Conservation (phyloP, 2,113 vertebrate genomes). For the Anthoscopus minutus region DNA sequence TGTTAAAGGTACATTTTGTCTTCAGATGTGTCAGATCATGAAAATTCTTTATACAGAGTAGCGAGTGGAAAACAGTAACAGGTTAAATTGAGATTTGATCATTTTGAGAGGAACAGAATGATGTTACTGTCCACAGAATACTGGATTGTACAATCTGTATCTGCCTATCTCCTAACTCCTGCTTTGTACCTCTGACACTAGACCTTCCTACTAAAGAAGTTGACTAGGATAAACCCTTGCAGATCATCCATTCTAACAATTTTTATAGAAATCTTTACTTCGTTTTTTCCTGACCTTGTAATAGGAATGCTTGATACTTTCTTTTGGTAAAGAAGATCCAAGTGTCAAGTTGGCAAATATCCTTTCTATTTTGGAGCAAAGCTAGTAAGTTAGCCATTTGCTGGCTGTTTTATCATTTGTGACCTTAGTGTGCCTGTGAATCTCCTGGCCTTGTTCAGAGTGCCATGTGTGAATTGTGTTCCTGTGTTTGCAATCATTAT, state of each 20-base stretch:
- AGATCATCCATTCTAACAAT: not conserved
- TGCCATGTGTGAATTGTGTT: not conserved
- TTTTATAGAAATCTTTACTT: not conserved
- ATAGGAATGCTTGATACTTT: not conserved
- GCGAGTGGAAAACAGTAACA: not conserved
- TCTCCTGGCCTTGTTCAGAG: not conserved
- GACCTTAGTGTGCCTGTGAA: not conserved
- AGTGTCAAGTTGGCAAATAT: not conserved
- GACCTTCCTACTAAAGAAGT: not conserved
- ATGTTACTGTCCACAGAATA: not conserved
- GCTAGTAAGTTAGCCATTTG: not conserved
- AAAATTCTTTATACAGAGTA: not conserved
- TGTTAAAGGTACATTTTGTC: not conserved
- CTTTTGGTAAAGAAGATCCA: not conserved
- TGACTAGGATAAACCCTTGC: not conserved
- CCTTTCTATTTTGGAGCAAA: not conserved
- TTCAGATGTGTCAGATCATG: not conserved
- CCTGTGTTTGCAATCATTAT: not conserved
- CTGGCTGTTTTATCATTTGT: not conserved
- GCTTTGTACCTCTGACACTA: not conserved
- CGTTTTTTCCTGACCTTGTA: not conserved
- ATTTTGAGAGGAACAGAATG: not conserved
- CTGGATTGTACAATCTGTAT: not conserved
- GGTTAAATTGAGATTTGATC: not conserved
- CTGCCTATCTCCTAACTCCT: not conserved